Percentiles rank a stretch among this genome's conserved stretches.
Evolutionary conservation across 2,113 vertebrate genomes (phyloP).

Genomic region (Halichoerus grypus): DNA sequence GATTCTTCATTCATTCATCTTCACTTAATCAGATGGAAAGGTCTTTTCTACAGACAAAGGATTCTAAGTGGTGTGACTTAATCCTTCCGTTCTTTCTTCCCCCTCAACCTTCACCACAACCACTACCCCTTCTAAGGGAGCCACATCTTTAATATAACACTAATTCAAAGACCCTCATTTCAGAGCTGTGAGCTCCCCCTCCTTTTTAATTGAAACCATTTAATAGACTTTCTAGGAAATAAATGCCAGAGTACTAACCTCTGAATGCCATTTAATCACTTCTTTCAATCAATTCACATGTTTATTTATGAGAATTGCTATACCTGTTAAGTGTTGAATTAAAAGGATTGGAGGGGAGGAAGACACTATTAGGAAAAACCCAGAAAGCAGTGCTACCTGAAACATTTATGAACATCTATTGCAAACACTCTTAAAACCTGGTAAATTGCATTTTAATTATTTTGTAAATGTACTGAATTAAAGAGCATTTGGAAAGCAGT

Average conservation of each 20-base stretch:
- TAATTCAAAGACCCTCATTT: constrained; percentile 33
- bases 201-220: constrained; percentile 63
- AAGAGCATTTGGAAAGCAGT: constrained; percentile 77
- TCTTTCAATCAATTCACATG: constrained; percentile 73
- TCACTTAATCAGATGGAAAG: constrained; percentile 72
- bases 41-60: constrained; percentile 62
- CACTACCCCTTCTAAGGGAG: neutral
- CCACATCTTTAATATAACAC: neutral
- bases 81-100: neutral
- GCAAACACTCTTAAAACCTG: constrained; percentile 69
- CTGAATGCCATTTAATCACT: constrained; percentile 67
- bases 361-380: constrained; percentile 51
- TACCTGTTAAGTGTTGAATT: constrained; percentile 70
- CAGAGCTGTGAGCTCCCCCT: neutral
- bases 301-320: constrained; percentile 75
- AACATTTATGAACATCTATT: constrained; percentile 73
- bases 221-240: constrained; percentile 68
- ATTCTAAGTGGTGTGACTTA: neutral
- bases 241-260: constrained; percentile 55
- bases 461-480: constrained; percentile 79
- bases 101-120: neutral
- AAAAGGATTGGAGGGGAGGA: constrained; percentile 67
- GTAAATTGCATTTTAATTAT: constrained; percentile 81
- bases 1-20: constrained; percentile 72
- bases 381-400: constrained; percentile 69